A percentile compares a stretch with the other conserved stretches of the same genome.
These are phyloP conservation scores for Hanleya hanleyi DNA, from an alignment of 2,888 invertebrate genomes.

Conservation along the genomic window DNA sequence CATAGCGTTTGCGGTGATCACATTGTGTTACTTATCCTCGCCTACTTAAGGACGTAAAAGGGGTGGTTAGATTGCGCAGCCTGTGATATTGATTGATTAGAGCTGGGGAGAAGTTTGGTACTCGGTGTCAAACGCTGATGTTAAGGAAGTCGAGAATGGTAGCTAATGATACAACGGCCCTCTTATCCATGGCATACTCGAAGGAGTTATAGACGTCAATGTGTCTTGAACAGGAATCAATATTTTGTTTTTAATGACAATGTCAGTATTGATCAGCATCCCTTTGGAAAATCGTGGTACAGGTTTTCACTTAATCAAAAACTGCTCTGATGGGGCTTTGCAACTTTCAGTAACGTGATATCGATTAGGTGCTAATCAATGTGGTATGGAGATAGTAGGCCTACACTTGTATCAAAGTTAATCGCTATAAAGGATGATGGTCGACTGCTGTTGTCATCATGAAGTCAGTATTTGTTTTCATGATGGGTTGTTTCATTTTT, in stretches of 20 bases:
- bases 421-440: too few species aligned
- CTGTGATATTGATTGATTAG: not conserved
- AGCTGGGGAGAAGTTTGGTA: not conserved
- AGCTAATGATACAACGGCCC: not conserved
- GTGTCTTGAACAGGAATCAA: slow-evolving; percentile 31
- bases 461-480: too few species aligned
- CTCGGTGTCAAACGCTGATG: not conserved
- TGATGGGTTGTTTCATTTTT: too few species aligned
- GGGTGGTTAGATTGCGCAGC: not conserved
- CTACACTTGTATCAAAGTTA: too few species aligned
- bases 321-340: not conserved
- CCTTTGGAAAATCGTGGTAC: not conserved
- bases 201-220: not conserved
- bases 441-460: too few species aligned
- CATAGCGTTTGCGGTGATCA: not conserved
- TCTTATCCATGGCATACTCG: not conserved
- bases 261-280: slow-evolving; percentile 33
- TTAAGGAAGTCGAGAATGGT: not conserved
- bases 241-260: slow-evolving; percentile 39
- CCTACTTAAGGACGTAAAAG: not conserved
- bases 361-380: too few species aligned
- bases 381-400: too few species aligned
- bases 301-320: not conserved
- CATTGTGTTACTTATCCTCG: not conserved
- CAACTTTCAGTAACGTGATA: too few species aligned